Conservation (phyloP, 2,797 vertebrate genomes). For the Lepilemur septentrionalis region DNA sequence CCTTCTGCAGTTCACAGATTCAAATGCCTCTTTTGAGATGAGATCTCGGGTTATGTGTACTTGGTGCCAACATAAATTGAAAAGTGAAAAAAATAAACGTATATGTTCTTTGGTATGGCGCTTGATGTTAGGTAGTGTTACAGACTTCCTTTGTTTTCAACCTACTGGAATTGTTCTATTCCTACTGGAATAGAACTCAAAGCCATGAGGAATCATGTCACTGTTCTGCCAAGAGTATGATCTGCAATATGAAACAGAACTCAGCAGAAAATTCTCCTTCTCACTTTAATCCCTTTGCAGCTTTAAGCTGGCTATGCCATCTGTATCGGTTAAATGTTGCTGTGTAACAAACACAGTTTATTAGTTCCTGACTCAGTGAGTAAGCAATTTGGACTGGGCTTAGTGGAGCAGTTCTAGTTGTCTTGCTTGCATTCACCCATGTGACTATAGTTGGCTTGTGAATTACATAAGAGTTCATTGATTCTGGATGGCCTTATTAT, state of each 20-base stretch:
- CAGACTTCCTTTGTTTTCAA: neutral
- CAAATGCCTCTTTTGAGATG: neutral
- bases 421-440: neutral
- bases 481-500: neutral
- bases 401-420: neutral
- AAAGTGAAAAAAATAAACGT: neutral
- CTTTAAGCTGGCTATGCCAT: neutral
- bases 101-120: neutral
- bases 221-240: neutral
- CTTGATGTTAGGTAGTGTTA: neutral
- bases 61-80: neutral
- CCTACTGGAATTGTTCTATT: neutral
- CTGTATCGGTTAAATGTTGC: slow-evolving; percentile 26
- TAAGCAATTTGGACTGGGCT: neutral
- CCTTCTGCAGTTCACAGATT: neutral
- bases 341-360: slow-evolving; percentile 22
- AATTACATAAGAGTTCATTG: neutral
- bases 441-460: neutral
- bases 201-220: neutral
- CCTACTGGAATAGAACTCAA: neutral
- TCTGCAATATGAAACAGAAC: neutral
- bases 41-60: neutral
- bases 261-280: neutral
- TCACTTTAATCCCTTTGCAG: neutral
- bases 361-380: slow-evolving; percentile 2